Conservation (phyloP, 1,140 invertebrate genomes). For the Pomacea maculata region DNA sequence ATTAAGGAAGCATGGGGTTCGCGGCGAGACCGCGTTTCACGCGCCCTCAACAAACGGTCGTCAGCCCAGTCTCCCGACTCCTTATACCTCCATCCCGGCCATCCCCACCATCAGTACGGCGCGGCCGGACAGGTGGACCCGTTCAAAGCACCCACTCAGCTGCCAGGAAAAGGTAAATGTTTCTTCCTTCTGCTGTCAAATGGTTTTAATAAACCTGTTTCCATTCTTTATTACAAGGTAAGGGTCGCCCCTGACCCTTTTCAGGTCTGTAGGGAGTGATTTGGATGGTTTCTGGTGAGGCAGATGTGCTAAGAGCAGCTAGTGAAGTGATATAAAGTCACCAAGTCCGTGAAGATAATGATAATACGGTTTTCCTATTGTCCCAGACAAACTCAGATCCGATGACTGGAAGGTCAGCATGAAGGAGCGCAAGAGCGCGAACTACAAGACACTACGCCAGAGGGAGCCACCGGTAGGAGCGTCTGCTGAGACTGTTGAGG, state of each 20-base stretch:
- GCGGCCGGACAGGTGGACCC: slow-evolving; percentile 29
- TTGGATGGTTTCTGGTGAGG: too few relatives aligned
- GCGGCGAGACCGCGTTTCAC: slow-evolving; percentile 34
- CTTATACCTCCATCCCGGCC: slow-evolving; percentile 24
- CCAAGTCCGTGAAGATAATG: too few relatives aligned
- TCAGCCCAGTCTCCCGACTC: slow-evolving; percentile 23
- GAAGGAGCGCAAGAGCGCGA: slow-evolving; percentile 49
- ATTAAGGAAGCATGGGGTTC: slow-evolving; percentile 59
- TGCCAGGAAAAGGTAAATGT: slow-evolving; percentile 39
- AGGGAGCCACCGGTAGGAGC: slow-evolving; percentile 51
- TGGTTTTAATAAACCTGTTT: neutral
- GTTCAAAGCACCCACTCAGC: slow-evolving; percentile 54
- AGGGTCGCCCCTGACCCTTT: too few relatives aligned
- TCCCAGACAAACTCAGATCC: slow-evolving; percentile 44
- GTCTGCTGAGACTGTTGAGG: slow-evolving; percentile 49
- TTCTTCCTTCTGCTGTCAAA: neutral
- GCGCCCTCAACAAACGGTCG: slow-evolving; percentile 33
- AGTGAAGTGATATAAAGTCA: too few relatives aligned
- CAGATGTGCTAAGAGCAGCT: too few relatives aligned
- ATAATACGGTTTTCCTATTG: neutral
- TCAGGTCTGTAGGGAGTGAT: too few relatives aligned
- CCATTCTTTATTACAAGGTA: neutral
- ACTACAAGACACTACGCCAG: slow-evolving; percentile 28
- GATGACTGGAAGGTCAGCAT: slow-evolving; percentile 52
- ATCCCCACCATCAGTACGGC: slow-evolving; percentile 17